Percentiles rank a stretch among this genome's conserved stretches.
These are phyloP conservation scores for Argentina silus DNA, from an alignment of 2,797 vertebrate genomes.

Conservation along the genomic window DNA sequence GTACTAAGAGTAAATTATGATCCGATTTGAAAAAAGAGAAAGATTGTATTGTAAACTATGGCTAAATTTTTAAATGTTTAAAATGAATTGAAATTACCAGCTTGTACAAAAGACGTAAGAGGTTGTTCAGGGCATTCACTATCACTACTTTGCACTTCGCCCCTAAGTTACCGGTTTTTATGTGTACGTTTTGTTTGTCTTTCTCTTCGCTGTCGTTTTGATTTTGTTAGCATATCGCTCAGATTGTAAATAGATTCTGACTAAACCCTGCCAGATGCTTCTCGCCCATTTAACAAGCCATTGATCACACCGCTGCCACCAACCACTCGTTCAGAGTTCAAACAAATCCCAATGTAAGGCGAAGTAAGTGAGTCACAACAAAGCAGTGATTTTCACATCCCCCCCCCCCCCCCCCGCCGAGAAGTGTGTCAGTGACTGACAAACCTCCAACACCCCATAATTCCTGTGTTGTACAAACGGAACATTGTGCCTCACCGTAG, in stretches of 20 bases:
- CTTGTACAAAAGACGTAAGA: conserved; percentile 88
- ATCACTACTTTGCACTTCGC: conserved; percentile 91
- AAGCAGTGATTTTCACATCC: too few relatives aligned
- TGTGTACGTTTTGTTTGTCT: conserved; percentile 56
- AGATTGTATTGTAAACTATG: conserved; percentile 98
- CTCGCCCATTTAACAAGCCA: conserved; percentile 61
- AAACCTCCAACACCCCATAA: conserved; percentile 2
- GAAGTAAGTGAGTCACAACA: not conserved
- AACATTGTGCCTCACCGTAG: conserved; percentile 88
- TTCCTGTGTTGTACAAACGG: conserved; percentile 38
- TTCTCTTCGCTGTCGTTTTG: conserved; percentile 43
- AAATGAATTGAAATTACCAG: conserved; percentile 87
- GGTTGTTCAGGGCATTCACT: conserved; percentile 91
- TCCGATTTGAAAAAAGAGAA: conserved; percentile 81
- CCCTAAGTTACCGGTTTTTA: conserved; percentile 53
- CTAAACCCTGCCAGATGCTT: conserved; percentile 63
- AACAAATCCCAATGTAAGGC: not conserved
- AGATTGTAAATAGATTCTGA: conserved; percentile 68
- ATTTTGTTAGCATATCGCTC: conserved; percentile 59
- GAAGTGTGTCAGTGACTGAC: not conserved
- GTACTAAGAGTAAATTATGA: conserved; percentile 89
- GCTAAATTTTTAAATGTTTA: conserved; percentile 89
- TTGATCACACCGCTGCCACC: conserved; percentile 60
- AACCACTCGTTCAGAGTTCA: not conserved
- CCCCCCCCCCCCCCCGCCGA: too few relatives aligned